Evolutionary conservation across 1,140 invertebrate genomes (phyloP).

Genomic region (Orchestia grillus): DNA sequence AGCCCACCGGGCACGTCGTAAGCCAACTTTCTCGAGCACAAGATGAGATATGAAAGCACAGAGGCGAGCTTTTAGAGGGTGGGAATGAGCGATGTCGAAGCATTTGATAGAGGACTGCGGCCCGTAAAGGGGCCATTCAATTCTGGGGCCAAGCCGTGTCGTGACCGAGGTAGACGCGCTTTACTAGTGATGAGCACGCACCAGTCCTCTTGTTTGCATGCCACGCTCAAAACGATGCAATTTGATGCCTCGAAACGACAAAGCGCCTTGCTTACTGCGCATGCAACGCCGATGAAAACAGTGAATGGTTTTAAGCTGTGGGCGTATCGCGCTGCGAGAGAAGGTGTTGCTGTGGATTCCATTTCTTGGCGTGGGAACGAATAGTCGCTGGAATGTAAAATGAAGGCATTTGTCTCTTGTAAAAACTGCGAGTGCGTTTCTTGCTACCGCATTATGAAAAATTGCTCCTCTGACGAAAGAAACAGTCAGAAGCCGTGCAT

Average conservation of each 20-base stretch:
- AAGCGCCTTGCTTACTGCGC: neutral
- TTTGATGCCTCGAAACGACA: neutral
- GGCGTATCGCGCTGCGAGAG: no score
- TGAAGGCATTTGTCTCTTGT: neutral
- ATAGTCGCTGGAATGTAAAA: neutral
- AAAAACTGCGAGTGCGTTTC: neutral
- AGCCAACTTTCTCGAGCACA: neutral
- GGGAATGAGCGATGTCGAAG: slow-evolving; percentile 5
- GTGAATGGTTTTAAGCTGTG: neutral
- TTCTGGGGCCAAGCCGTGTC: neutral
- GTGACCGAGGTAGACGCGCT: neutral
- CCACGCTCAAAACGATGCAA: neutral
- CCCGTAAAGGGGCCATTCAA: neutral
- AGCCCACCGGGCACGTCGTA: neutral
- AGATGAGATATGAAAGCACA: neutral
- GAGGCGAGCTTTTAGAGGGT: neutral
- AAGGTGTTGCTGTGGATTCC: neutral
- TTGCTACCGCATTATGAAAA: neutral
- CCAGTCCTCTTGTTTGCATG: neutral
- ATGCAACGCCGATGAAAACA: neutral
- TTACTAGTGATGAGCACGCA: neutral
- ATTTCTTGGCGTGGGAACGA: neutral
- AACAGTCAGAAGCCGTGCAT: neutral
- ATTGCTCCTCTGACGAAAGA: neutral
- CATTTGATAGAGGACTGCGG: neutral